Conservation (phyloP, 2,113 vertebrate species). For the Ageneiosus marmoratus region DNA sequence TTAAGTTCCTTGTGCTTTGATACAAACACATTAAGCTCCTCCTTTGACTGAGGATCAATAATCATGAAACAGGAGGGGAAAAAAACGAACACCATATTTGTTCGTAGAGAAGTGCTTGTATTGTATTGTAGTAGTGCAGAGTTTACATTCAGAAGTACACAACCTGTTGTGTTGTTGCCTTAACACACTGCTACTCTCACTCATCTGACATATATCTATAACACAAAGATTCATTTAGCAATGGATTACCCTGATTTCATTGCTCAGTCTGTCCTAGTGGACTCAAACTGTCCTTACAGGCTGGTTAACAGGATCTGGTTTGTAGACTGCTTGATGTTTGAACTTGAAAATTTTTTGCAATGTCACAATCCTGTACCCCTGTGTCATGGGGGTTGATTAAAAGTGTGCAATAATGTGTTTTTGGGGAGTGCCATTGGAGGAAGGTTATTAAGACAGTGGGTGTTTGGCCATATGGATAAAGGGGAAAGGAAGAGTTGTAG, state of each 20-base stretch:
- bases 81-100: neutral
- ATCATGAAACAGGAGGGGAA: neutral
- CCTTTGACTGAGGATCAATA: neutral
- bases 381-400: neutral
- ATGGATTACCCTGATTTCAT: neutral
- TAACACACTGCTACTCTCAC: neutral
- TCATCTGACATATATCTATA: neutral
- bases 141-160: neutral
- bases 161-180: neutral
- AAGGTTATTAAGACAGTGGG: neutral
- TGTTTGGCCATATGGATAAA: neutral
- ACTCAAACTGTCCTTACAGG: neutral
- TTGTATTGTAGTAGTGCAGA: no score
- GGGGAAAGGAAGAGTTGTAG: neutral
- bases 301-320: neutral
- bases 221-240: no score
- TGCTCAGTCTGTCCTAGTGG: neutral
- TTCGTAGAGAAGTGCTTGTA: neutral
- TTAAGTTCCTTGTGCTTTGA: neutral
- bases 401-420: neutral
- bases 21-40: neutral
- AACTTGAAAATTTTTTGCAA: neutral
- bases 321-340: neutral
- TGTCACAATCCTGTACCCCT: neutral
- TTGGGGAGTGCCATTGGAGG: neutral